Evolutionary conservation across 2,888 invertebrate genomes (phyloP).

Genomic region (Herminia tarsipennalis): DNA sequence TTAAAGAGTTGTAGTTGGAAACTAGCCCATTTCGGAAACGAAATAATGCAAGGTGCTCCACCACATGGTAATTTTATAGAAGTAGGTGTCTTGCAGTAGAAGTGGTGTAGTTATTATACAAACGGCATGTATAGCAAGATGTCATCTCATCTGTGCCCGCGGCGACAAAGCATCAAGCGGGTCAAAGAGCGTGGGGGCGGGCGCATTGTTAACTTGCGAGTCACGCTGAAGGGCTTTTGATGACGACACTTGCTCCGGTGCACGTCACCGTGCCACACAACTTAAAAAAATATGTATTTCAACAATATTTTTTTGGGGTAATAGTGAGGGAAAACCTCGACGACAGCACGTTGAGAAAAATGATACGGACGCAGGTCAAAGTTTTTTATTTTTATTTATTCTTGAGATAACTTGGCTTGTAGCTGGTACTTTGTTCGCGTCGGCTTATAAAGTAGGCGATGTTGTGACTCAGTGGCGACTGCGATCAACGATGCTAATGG

Average conservation of each 20-base stretch:
- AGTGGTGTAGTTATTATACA: constrained; percentile 21
- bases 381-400: constrained; percentile 11
- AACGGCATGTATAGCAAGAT: constrained; percentile 56
- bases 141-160: constrained; percentile 71
- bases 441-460: no score
- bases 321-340: constrained; percentile 18
- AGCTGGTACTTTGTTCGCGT: background rate
- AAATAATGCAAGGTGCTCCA: background rate
- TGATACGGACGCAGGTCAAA: constrained; percentile 2
- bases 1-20: no score
- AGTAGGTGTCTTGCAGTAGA: constrained; percentile 17
- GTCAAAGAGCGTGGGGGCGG: constrained; percentile 75
- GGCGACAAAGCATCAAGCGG: constrained; percentile 77
- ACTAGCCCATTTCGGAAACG: no score
- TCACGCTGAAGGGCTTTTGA: constrained; percentile 77
- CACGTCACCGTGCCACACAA: constrained; percentile 40
- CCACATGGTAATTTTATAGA: constrained; percentile 22
- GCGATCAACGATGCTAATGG: no score
- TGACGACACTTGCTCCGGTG: constrained; percentile 67
- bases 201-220: constrained; percentile 81
- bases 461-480: no score
- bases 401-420: background rate
- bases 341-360: constrained; percentile 26
- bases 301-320: constrained; percentile 47
- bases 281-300: constrained; percentile 52